Evolutionary conservation across 2,113 vertebrate genomes (phyloP).

Genomic region (Typhlomys cinereus): DNA sequence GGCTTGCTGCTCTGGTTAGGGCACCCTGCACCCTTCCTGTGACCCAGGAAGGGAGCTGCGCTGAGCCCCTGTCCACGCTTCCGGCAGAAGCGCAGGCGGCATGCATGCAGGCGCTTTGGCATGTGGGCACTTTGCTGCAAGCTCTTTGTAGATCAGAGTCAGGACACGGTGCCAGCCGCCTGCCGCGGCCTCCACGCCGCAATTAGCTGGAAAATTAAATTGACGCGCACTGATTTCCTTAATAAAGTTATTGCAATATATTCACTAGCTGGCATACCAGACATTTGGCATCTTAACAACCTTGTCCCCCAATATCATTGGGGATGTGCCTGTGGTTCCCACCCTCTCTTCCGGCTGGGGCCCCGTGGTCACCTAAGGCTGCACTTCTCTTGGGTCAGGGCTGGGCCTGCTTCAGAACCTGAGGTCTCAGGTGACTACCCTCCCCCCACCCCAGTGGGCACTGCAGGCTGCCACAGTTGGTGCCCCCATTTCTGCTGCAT

Average conservation of each 20-base stretch:
- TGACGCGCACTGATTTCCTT: slow-evolving; percentile 43
- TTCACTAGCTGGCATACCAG: slow-evolving; percentile 46
- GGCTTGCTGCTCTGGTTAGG: no score
- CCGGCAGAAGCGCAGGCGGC: not conserved
- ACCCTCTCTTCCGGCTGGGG: not conserved
- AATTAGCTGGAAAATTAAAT: slow-evolving; percentile 49
- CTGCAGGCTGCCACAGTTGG: fast-evolving
- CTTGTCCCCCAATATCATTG: fast-evolving
- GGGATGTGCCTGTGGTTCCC: no score
- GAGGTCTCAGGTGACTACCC: not conserved
- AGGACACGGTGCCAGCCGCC: not conserved
- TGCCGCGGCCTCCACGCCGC: not conserved
- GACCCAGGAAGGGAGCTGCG: fast-evolving
- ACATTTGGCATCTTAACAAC: not conserved
- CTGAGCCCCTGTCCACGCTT: fast-evolving
- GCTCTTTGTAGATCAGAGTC: fast-evolving
- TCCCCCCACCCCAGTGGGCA: fast-evolving
- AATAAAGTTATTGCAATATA: slow-evolving; percentile 48
- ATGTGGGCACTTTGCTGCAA: fast-evolving
- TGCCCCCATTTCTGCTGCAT: fast-evolving
- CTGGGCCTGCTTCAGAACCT: fast-evolving
- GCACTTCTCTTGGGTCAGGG: fast-evolving
- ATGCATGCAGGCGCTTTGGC: no score
- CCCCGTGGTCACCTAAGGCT: fast-evolving
- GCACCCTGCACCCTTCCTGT: not conserved